phyloP scores from a whole-genome alignment of 2,113 vertebrate genomes.

The Cyanoderma ruficeps region DNA sequence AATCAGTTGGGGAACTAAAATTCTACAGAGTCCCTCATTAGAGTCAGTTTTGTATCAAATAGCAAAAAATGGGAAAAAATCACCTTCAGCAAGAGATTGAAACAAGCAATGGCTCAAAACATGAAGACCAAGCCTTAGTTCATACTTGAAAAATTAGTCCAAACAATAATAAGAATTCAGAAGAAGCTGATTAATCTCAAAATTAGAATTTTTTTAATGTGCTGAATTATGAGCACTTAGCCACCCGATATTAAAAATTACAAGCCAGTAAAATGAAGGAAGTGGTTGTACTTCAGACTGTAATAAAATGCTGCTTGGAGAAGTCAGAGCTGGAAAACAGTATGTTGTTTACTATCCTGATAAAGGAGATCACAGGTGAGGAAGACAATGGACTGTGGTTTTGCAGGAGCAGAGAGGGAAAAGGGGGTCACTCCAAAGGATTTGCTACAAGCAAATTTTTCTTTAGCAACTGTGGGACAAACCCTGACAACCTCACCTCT shows the following conservation, averaged over 20 bases:
- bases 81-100: background rate
- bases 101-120: background rate
- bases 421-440: background rate
- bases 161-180: background rate
- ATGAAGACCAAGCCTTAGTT: background rate
- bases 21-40: background rate
- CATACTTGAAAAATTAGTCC: background rate
- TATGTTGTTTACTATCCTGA: background rate
- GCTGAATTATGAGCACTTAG: background rate
- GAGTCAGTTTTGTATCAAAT: background rate
- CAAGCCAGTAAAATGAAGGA: background rate
- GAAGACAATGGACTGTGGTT: background rate
- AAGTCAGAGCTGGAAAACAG: background rate
- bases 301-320: background rate
- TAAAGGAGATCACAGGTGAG: background rate
- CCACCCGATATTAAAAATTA: background rate
- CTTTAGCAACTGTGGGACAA: background rate
- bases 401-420: background rate
- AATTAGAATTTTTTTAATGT: background rate
- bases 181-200: background rate
- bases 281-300: background rate
- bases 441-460: background rate
- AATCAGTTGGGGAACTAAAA: background rate
- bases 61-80: background rate
- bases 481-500: background rate